phyloP scores from a whole-genome alignment of 2,113 vertebrate species.

The Corythaeola cristata region DNA sequence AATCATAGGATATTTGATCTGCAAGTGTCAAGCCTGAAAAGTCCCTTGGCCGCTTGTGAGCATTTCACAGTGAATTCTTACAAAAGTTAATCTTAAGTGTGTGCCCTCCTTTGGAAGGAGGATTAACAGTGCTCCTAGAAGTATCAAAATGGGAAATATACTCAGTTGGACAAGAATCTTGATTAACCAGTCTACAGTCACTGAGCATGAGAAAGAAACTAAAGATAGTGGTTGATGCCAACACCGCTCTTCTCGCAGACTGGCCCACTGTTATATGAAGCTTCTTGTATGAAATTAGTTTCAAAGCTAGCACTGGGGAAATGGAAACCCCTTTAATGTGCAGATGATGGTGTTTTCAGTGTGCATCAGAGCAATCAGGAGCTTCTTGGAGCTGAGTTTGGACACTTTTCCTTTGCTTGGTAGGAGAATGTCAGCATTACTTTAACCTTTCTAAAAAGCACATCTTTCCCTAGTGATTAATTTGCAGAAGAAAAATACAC shows the following conservation, averaged over 20 bases:
- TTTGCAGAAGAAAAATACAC: neutral
- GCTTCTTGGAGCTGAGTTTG: neutral
- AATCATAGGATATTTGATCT: conserved; percentile 52
- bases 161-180: conserved; percentile 1
- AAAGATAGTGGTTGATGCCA: conserved; percentile 18
- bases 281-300: neutral
- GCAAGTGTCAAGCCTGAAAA: conserved; percentile 43
- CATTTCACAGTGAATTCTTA: conserved; percentile 37
- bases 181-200: neutral
- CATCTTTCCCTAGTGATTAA: neutral
- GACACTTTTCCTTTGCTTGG: neutral
- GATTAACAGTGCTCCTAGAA: conserved; percentile 29
- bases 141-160: conserved; percentile 1
- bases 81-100: conserved; percentile 12
- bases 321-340: neutral
- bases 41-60: conserved; percentile 25
- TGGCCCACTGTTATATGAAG: neutral
- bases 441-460: neutral
- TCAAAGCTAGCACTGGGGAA: neutral
- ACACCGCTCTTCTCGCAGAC: neutral
- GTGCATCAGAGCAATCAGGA: neutral
- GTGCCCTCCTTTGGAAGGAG: neutral
- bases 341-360: neutral
- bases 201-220: neutral
- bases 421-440: neutral